Evolutionary conservation across 1,140 invertebrate species (phyloP), one percentile per base, ranked within the genome.

Genomic region (Drosophila jambulina): DNA sequence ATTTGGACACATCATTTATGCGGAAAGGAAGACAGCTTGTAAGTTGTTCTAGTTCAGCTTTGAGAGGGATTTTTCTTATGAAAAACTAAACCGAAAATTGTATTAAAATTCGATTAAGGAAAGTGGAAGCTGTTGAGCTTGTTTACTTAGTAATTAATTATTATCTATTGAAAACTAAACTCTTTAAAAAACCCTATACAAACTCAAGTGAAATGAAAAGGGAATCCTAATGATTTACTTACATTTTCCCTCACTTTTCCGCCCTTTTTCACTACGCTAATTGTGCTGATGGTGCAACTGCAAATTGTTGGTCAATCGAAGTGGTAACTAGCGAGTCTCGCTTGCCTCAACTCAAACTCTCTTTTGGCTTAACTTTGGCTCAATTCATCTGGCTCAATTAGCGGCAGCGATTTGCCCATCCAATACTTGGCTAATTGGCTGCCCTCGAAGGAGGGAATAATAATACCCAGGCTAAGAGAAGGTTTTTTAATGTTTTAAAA

Each of bases 341-440:
- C n/a, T 63, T 58, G 34, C 61, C 25, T 4, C 36, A 40, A 46
- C 32, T 34, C 10, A 12, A 1, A 34, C 32, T 12, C 32, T 63
- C 63, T 46, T 59, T 17, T 23, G 21, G 63, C 9, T 15, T 61
- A 65, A 63, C 60, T 64, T 36, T 43, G 38, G 40, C 60, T 36
- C 59, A 36, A 54, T 64, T 17, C 58, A 29, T 64, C 25, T 38
- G 48, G 38, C 49, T 38, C 68, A 70, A 71, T 71, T 71, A 71
- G 68, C 68, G 49, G 40, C 17, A 17, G 2, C 13, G 32, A 70
- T 54, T 70, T 56, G 48, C 48, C 49, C 63, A 70, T 45, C 34
- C 27, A 69, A 40, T 19, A 67, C 19, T 29, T 21, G 21, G 43
- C 67, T 71, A 71, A 71, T 70, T 71, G 65, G 65, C 65, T 13